Evolutionary conservation across 2,113 vertebrate species (phyloP).

Genomic region (Harpagus bidentatus): DNA sequence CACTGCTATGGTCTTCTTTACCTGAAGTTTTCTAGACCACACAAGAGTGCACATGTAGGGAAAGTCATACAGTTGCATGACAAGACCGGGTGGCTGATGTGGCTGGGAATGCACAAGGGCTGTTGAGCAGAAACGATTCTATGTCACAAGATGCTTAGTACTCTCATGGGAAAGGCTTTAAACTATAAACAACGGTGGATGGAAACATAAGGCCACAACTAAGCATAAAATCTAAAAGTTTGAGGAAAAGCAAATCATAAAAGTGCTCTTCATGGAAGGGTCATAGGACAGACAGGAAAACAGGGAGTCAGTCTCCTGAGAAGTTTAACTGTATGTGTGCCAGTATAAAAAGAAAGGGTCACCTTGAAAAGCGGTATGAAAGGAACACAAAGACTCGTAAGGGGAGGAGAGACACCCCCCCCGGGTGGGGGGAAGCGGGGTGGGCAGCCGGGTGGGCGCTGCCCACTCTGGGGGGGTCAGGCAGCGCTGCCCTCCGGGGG

Average conservation of each 20-base stretch:
- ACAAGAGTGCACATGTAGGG: neutral
- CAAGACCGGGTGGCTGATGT: neutral
- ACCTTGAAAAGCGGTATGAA: neutral
- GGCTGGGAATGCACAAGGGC: neutral
- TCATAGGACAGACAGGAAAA: neutral
- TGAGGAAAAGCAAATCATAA: neutral
- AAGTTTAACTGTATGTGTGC: neutral
- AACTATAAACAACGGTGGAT: neutral
- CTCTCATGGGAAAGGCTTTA: neutral
- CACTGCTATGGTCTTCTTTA: neutral
- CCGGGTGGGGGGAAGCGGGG: rapidly evolving
- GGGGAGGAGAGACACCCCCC: neutral
- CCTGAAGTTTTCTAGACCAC: neutral
- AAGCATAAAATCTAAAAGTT: neutral
- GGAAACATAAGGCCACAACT: neutral
- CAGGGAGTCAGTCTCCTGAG: neutral
- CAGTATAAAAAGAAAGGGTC: neutral
- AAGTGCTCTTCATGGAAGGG: neutral
- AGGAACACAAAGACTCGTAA: neutral
- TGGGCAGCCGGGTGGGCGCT: neutral
- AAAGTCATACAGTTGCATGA: neutral
- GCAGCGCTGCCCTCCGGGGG: too few relatives aligned
- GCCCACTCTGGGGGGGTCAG: rapidly evolving
- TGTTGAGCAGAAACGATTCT: neutral
- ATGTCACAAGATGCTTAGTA: neutral